Conservation (phyloP, 2,113 vertebrate genomes). For the Atrichornis clamosus region DNA sequence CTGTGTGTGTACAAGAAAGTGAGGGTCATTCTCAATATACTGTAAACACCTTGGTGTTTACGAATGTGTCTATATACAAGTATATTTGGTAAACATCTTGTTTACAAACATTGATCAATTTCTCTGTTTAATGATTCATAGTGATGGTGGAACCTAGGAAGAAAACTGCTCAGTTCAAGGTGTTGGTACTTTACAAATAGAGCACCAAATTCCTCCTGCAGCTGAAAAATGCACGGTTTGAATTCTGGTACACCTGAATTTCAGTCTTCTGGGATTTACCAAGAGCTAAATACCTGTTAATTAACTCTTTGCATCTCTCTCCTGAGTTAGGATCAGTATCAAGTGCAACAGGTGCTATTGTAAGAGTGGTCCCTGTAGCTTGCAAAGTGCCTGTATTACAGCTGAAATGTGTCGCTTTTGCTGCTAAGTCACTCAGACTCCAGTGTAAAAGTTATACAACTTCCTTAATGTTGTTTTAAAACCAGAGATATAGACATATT, state of each 20-base stretch:
- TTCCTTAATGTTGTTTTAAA: conserved; percentile 56
- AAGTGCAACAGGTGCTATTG: background rate
- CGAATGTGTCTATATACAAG: background rate
- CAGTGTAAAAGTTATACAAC: conserved; percentile 46
- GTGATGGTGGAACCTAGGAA: fast-evolving
- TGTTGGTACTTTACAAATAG: background rate
- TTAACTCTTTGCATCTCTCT: background rate
- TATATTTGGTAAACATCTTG: background rate
- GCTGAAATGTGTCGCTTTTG: background rate
- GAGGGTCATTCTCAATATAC: background rate
- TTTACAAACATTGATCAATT: background rate
- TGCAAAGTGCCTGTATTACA: background rate
- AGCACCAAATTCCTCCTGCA: background rate
- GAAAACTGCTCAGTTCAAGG: background rate
- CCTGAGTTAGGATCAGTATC: fast-evolving
- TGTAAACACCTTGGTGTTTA: background rate
- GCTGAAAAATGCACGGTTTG: background rate
- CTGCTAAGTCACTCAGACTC: conserved; percentile 1
- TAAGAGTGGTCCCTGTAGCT: fast-evolving
- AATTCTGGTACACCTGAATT: background rate
- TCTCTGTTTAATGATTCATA: background rate
- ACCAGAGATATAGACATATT: conserved; percentile 41
- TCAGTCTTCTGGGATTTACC: background rate
- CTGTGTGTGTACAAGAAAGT: fast-evolving
- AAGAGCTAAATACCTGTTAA: background rate